A percentile compares a stretch with the other conserved stretches of the same genome.
phyloP scores from a whole-genome alignment of 2,113 vertebrate genomes.

The Mellivora capensis region DNA sequence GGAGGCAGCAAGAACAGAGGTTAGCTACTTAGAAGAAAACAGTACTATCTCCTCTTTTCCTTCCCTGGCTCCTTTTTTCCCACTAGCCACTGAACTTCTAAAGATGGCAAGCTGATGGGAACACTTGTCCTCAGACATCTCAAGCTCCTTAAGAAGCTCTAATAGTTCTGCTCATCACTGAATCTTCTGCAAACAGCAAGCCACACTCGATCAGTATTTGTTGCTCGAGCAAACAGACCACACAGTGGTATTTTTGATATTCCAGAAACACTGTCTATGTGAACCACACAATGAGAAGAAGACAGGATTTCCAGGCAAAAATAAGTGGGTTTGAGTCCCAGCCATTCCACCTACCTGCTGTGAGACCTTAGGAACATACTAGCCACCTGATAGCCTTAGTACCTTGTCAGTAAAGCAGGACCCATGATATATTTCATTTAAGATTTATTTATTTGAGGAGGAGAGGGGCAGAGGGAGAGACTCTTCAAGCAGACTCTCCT shows the following conservation, averaged over 20 bases:
- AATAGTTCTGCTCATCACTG: background rate
- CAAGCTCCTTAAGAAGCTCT: background rate
- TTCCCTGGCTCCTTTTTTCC: background rate
- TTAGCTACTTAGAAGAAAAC: background rate
- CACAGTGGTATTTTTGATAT: background rate
- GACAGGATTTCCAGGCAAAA: background rate
- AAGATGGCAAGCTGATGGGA: background rate
- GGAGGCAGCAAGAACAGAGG: background rate
- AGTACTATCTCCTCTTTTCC: background rate
- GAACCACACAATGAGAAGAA: background rate
- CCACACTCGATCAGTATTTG: background rate
- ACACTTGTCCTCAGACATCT: background rate
- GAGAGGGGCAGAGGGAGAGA: background rate
- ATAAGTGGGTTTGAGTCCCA: background rate
- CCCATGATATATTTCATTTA: background rate
- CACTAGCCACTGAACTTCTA: background rate
- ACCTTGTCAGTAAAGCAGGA: background rate
- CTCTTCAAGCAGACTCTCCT: background rate
- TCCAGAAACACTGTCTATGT: background rate
- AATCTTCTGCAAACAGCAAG: background rate
- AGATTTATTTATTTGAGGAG: background rate
- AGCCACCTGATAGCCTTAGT: background rate
- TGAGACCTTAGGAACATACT: background rate
- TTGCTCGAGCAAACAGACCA: background rate
- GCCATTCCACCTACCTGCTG: background rate